Conservation (phyloP, 2,888 invertebrate genomes). For the Abrostola tripartita region DNA sequence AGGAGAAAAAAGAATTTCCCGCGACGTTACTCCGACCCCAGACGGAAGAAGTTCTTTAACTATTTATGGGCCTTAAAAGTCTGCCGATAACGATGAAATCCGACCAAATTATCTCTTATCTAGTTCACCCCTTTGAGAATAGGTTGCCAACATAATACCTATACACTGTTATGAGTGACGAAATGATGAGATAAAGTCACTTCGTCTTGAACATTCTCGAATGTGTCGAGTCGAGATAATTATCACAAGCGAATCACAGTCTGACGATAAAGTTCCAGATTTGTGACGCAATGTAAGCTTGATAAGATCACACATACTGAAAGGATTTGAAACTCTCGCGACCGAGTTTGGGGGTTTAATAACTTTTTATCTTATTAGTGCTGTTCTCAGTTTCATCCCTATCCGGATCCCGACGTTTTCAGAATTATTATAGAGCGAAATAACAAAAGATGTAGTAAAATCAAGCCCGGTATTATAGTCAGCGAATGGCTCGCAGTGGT, state of each 20-base stretch:
- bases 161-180: constrained; percentile 56
- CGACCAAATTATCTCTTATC: constrained; percentile 66
- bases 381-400: background rate
- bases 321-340: constrained; percentile 27
- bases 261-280: constrained; percentile 32
- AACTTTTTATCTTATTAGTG: constrained; percentile 9
- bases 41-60: constrained; percentile 68
- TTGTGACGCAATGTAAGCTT: constrained; percentile 12
- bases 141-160: constrained; percentile 60
- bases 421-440: too few species aligned
- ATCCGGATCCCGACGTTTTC: background rate
- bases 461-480: too few species aligned
- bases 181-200: constrained; percentile 53
- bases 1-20: constrained; percentile 1
- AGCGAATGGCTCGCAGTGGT: too few species aligned
- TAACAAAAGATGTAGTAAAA: too few species aligned
- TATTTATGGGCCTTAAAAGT: constrained; percentile 77
- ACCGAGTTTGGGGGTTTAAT: constrained; percentile 24
- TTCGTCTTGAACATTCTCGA: constrained; percentile 20
- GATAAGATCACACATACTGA: constrained; percentile 49
- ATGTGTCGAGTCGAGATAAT: constrained; percentile 43
- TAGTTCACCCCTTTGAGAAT: constrained; percentile 66
- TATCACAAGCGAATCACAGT: constrained; percentile 35
- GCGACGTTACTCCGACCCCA: constrained; percentile 4
- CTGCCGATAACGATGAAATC: constrained; percentile 65